Percentiles rank a stretch among this genome's conserved stretches.
phyloP scores from a whole-genome alignment of 92 coral and sea anemone species.

The Actinostola sp. region DNA sequence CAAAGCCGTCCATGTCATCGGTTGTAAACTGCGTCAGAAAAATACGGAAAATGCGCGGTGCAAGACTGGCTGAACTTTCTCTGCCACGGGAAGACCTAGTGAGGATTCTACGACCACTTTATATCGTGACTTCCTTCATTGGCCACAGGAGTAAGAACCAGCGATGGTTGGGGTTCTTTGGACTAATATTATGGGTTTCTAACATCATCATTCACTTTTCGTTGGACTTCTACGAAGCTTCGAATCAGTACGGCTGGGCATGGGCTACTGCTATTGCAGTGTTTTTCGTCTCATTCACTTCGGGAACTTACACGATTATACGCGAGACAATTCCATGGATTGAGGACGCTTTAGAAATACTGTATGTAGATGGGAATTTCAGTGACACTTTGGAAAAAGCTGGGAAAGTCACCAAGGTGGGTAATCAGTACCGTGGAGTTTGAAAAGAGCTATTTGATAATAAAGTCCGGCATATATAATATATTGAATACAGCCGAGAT shows the following conservation, averaged over 20 bases:
- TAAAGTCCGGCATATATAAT: too few species aligned
- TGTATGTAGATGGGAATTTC: constrained; percentile 82
- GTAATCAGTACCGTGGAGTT: too few species aligned
- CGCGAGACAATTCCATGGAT: constrained; percentile 89
- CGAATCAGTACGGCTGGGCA: constrained; percentile 88
- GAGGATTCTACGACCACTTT: constrained; percentile 65
- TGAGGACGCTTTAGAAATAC: constrained; percentile 80
- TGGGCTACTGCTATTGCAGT: constrained; percentile 95
- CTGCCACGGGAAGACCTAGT: constrained; percentile 63
- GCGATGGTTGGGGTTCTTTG: constrained; percentile 60
- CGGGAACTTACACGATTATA: constrained; percentile 73
- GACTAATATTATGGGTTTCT: constrained; percentile 73
- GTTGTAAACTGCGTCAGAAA: constrained; percentile 55
- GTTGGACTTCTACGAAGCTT: constrained; percentile 94
- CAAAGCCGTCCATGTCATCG: constrained; percentile 49
- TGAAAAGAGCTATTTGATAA: too few species aligned
- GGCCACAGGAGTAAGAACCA: constrained; percentile 79
- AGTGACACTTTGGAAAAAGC: constrained; percentile 83
- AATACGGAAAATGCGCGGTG: constrained; percentile 61
- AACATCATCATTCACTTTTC: constrained; percentile 79
- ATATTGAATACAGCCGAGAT: too few species aligned
- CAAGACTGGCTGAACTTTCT: constrained; percentile 21
- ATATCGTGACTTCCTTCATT: constrained; percentile 78
- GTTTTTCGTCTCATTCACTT: constrained; percentile 74
- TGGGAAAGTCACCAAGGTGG: constrained; percentile 65